Base-by-base conservation (phyloP, 2,113 vertebrate species). In the Amazona vittata region DNA sequence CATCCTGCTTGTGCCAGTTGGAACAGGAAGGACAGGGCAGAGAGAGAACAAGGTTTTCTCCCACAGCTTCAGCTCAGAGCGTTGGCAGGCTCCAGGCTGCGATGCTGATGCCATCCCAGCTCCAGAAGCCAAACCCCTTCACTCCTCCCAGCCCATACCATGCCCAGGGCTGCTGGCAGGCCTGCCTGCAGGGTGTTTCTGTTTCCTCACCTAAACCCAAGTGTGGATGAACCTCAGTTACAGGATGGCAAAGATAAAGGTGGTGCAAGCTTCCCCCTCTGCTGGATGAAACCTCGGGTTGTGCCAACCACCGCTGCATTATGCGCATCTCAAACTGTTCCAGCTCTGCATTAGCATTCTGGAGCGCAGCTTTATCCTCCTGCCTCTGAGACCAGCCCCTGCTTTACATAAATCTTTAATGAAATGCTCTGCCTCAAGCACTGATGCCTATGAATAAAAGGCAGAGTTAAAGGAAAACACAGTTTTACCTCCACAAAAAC, bases 391-490 rank as follows among this genome's bases (percentile, higher is more conserved):
- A 95, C 87, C 94, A 97, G 94, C 93, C 94, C 89, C 94, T 97
- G 92, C 91, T 97, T 97, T 96, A 94, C 97, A 97, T 97, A 97
- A 97, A 97, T 94, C 97, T 97, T 97, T 97, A 95, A 97, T 96
- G 97, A 97, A 97, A 94, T 22, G 64, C 87, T 96, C 96, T 97
- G 96, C 96, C 96, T 97, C 92, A 35, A 97, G 97, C 94, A 90
- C 87, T 5, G 6, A 52, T 75, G 87, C 97, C 94, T 94, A 71
- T 1, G 52, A 90, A 97, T 91, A 97, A 95, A 96, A 96, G 91
- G 68, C 92, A 94, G 90, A 93, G 67, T 91, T 95, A 89, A 97
- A 96, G 91, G 89, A 96, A 97, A 97, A 96, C 88, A 95, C 10
- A 62, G 89, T 69, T 97, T 93, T 92, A 90, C 92, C 92, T 97